A percentile compares a stretch with the other conserved stretches of the same genome.
Evolutionary conservation across 2,113 vertebrate genomes (phyloP).

Genomic region (Rhombomys opimus): DNA sequence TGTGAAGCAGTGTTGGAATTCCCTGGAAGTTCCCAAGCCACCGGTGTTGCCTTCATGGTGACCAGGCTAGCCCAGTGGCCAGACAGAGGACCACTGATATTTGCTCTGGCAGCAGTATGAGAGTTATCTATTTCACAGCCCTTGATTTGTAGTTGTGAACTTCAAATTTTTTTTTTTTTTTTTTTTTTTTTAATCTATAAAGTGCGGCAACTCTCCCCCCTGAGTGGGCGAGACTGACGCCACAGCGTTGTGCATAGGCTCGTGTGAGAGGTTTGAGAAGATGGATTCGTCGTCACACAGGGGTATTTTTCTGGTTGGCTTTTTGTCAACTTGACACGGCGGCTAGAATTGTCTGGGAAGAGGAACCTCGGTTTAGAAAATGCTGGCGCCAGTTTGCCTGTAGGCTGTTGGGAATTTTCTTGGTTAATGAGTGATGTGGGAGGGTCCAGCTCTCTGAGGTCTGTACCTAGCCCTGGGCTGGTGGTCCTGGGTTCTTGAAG

Average conservation of each 20-base stretch:
- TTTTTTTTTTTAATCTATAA: neutral
- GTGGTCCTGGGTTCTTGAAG: neutral
- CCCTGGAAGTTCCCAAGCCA: neutral
- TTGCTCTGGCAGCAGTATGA: neutral
- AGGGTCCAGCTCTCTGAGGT: neutral
- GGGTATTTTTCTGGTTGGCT: neutral
- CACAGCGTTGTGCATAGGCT: no score
- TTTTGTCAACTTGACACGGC: neutral
- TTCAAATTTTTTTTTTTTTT: neutral
- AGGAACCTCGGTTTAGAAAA: neutral
- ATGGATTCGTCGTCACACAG: neutral
- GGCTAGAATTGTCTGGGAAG: neutral
- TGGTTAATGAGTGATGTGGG: neutral
- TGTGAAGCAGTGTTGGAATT: accelerated
- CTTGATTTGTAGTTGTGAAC: neutral
- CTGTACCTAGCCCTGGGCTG: neutral
- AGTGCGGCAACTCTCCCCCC: neutral
- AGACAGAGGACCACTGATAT: neutral
- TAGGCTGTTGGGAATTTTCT: neutral
- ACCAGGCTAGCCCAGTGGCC: neutral
- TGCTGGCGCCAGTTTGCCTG: neutral
- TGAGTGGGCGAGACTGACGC: neutral
- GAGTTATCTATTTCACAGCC: neutral
- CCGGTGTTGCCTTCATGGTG: accelerated
- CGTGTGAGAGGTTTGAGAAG: neutral